phyloP scores from a whole-genome alignment of 2,113 vertebrate species.

The Entomyzon cyanotis region DNA sequence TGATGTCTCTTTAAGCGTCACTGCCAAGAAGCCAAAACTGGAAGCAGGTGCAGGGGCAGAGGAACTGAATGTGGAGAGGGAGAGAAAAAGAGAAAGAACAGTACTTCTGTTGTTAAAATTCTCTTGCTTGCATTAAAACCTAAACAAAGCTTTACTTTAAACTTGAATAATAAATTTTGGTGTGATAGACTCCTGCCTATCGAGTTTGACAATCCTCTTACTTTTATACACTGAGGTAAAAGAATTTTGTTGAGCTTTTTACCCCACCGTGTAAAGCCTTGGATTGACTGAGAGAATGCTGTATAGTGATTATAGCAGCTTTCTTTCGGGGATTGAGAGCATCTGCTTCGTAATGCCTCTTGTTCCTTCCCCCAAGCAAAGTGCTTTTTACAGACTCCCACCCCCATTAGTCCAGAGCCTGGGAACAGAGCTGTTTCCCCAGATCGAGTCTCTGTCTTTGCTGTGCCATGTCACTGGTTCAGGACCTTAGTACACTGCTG shows the following conservation, averaged over 20 bases:
- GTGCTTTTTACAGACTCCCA: conserved; percentile 62
- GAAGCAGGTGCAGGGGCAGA: conserved; percentile 80
- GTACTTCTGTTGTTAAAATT: conserved; percentile 77
- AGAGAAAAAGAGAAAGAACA: conserved; percentile 61
- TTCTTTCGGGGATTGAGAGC: conserved; percentile 70
- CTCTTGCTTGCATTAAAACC: conserved; percentile 72
- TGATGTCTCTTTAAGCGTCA: conserved; percentile 78
- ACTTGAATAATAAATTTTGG: conserved; percentile 66
- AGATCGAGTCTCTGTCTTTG: conserved; percentile 22
- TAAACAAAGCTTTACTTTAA: conserved; percentile 77
- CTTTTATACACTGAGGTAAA: conserved; percentile 58
- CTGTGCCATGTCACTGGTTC: conserved; percentile 44
- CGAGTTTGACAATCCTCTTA: conserved; percentile 71
- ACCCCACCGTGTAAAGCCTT: conserved; percentile 16
- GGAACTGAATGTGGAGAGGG: conserved; percentile 63
- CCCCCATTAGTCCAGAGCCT: conserved; percentile 64
- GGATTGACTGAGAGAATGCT: conserved; percentile 69
- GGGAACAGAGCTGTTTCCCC: conserved; percentile 65
- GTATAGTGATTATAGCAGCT: conserved; percentile 65
- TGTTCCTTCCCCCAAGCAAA: conserved; percentile 4
- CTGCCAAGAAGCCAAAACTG: conserved; percentile 80
- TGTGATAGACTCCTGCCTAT: conserved; percentile 54
- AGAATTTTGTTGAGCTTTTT: conserved; percentile 1
- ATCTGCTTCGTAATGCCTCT: conserved; percentile 71
- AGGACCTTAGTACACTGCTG: conserved; percentile 39